Percentiles rank a stretch among this genome's conserved stretches.
Evolutionary conservation across 2,888 invertebrate species (phyloP).

Genomic region (Calliscelio sp.): DNA sequence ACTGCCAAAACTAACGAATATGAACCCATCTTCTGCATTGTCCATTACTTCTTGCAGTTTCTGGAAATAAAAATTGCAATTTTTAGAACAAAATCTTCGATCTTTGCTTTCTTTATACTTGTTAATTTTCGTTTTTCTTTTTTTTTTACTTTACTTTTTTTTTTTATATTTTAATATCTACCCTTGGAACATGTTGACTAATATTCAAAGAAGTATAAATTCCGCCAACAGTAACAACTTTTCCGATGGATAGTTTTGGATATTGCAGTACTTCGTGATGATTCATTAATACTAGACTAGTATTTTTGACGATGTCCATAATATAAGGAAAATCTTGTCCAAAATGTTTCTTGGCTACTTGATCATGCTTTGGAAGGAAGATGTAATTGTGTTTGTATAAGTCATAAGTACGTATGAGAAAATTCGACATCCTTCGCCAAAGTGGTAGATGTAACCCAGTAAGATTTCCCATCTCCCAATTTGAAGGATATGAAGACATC

Average conservation of each 20-base stretch:
- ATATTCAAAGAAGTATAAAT: constrained; percentile 57
- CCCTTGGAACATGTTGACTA: constrained; percentile 42
- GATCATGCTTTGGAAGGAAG: constrained; percentile 45
- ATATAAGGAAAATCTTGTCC: no score
- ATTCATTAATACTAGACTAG: constrained; percentile 72
- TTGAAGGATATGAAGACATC: constrained; percentile 75
- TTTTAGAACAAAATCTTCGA: no score
- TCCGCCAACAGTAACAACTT: constrained; percentile 70
- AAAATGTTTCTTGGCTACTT: constrained; percentile 63
- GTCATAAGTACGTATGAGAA: constrained; percentile 30
- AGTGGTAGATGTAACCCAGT: constrained; percentile 68
- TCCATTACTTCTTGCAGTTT: constrained; percentile 71
- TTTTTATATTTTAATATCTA: constrained; percentile 62
- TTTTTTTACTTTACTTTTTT: no score
- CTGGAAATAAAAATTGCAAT: constrained; percentile 47
- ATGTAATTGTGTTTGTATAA: constrained; percentile 4
- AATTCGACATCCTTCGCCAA: constrained; percentile 72
- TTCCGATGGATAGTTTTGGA: constrained; percentile 63
- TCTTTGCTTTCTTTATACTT: no score
- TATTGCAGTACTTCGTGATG: constrained; percentile 49
- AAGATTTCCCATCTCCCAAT: constrained; percentile 74
- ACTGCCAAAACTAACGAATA: constrained; percentile 77
- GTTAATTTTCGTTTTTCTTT: constrained; percentile 27
- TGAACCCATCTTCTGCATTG: constrained; percentile 75
- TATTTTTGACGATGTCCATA: neutral